Evolutionary conservation across 1,140 invertebrate species (phyloP).

Genomic region (Gonatopus flavifemur): DNA sequence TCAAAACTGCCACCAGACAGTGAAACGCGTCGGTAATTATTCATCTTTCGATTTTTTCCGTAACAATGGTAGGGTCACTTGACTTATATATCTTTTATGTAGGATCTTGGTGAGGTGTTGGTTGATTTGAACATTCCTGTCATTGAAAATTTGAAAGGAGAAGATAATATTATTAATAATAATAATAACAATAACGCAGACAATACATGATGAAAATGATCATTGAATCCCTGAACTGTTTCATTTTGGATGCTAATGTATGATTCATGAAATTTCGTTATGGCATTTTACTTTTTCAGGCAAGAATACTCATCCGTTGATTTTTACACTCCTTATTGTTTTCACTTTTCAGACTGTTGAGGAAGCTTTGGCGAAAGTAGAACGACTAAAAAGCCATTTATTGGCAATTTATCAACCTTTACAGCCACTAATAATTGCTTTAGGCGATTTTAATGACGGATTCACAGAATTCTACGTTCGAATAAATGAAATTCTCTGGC

Average conservation of each 20-base stretch:
- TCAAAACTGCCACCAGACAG: too few species aligned
- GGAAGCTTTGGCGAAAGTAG: too few species aligned
- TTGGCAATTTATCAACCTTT: too few species aligned
- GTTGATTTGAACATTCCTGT: not conserved
- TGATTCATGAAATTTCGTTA: too few species aligned
- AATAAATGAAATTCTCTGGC: slow-evolving; percentile 6
- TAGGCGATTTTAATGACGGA: not conserved
- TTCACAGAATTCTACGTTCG: slow-evolving; percentile 4
- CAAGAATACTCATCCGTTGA: too few species aligned
- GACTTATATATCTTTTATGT: not conserved
- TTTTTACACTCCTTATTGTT: too few species aligned
- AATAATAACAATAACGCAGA: not conserved
- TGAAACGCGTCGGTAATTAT: too few species aligned
- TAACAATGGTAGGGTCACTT: too few species aligned
- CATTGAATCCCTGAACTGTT: not conserved
- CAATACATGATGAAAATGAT: not conserved
- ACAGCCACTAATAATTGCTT: not conserved
- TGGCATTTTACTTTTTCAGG: too few species aligned
- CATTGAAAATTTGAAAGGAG: not conserved
- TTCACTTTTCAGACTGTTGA: too few species aligned
- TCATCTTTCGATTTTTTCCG: too few species aligned
- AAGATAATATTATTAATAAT: not conserved
- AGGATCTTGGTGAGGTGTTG: not conserved
- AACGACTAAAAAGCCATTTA: too few species aligned
- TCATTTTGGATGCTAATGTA: not conserved